Percentiles rank a stretch among this genome's conserved stretches.
Evolutionary conservation across 2,888 invertebrate genomes (phyloP).

Genomic region (Leptopilina drosophilae): DNA sequence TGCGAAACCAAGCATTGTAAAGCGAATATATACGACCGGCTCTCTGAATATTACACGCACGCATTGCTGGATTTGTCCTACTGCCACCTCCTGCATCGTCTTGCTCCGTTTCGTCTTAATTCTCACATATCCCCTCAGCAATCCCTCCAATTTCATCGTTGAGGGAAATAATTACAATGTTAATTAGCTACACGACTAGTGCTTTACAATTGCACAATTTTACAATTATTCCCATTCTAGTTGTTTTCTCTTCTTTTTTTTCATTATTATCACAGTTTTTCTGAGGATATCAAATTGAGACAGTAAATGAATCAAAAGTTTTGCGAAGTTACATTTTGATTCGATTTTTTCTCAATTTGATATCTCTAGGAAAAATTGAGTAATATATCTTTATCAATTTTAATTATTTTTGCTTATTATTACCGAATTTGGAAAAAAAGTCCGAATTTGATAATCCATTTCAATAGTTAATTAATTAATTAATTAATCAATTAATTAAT

Average conservation of each 20-base stretch:
- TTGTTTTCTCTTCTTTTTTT: neutral
- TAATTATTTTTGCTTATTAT: too few relatives aligned
- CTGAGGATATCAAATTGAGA: too few relatives aligned
- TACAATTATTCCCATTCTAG: neutral
- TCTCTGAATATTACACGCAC: constrained; percentile 64
- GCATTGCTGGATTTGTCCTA: constrained; percentile 48
- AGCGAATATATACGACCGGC: constrained; percentile 49
- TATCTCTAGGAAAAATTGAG: too few relatives aligned
- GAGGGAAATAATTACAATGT: neutral
- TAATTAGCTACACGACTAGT: neutral
- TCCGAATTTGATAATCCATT: too few relatives aligned
- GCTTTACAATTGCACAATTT: neutral
- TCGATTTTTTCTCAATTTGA: too few relatives aligned
- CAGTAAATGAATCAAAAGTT: too few relatives aligned
- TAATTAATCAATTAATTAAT: too few relatives aligned
- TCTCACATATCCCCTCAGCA: neutral
- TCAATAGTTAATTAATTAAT: too few relatives aligned
- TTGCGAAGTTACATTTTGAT: too few relatives aligned
- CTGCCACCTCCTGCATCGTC: constrained; percentile 31
- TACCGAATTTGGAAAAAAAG: too few relatives aligned
- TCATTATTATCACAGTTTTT: neutral
- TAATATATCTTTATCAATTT: too few relatives aligned
- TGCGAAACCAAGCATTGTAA: constrained; percentile 68
- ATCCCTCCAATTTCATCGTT: neutral
- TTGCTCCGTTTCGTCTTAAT: constrained; percentile 50